Conservation (phyloP, 2,113 vertebrate species). For the Tyrannus savana region DNA sequence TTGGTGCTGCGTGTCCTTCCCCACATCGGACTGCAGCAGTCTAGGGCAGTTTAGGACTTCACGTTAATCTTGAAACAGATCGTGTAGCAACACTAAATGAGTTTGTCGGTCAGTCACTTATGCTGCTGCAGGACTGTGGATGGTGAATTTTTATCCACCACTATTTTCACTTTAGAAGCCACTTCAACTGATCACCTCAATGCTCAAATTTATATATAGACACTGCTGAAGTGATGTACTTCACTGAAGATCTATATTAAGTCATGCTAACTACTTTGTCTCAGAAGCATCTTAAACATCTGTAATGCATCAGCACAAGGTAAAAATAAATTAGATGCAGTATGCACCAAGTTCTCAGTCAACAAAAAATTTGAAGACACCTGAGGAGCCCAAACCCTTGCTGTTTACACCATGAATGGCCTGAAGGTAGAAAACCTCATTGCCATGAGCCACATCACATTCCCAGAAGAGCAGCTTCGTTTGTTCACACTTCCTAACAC, state of each 20-base stretch:
- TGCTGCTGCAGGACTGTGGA: background rate
- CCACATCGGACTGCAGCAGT: too few species aligned
- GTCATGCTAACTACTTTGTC: background rate
- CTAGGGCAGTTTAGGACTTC: background rate
- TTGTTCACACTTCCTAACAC: background rate
- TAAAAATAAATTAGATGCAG: background rate
- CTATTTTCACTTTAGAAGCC: background rate
- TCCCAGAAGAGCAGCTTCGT: background rate
- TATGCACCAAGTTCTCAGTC: background rate
- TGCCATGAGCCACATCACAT: background rate
- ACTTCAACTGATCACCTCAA: background rate
- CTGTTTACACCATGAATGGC: background rate
- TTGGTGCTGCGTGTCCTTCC: too few species aligned
- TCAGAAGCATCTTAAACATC: background rate
- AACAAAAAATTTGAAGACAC: background rate
- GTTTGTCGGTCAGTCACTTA: background rate
- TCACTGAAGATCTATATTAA: background rate
- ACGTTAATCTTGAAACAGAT: background rate
- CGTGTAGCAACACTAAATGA: accelerated
- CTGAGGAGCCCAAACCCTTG: background rate
- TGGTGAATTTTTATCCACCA: background rate
- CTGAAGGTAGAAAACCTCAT: background rate
- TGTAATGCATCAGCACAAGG: background rate
- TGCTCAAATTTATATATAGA: background rate
- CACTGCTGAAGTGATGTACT: background rate